These are phyloP conservation scores for Anthoptus insignis DNA, from an alignment of 2,888 invertebrate genomes.

Conservation along the genomic window DNA sequence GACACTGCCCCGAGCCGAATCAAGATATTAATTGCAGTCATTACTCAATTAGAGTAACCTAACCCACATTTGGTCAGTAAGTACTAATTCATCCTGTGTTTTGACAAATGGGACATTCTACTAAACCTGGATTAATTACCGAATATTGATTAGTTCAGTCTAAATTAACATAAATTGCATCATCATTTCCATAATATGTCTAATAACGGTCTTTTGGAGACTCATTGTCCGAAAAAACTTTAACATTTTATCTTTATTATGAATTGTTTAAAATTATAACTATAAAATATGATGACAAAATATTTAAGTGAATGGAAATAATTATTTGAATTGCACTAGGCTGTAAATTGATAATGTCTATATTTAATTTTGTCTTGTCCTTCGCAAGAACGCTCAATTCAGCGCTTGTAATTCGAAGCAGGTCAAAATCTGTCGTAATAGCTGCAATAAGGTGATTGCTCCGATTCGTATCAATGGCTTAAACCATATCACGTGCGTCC, in stretches of 20 bases:
- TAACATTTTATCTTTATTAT: no score
- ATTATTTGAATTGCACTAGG: not conserved
- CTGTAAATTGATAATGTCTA: slow-evolving; percentile 26
- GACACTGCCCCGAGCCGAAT: slow-evolving; percentile 6
- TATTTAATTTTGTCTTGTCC: slow-evolving; percentile 22
- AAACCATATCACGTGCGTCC: slow-evolving; percentile 70
- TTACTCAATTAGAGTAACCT: slow-evolving; percentile 30
- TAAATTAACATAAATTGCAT: not conserved
- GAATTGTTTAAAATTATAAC: no score
- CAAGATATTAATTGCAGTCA: slow-evolving; percentile 32
- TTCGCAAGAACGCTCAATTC: slow-evolving; percentile 33
- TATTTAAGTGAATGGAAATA: no score
- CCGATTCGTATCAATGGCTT: slow-evolving; percentile 65
- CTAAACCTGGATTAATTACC: not conserved
- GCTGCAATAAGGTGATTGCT: slow-evolving; percentile 62
- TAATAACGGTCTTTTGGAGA: no score
- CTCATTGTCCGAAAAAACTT: no score
- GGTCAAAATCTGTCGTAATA: slow-evolving; percentile 48
- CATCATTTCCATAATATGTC: not conserved
- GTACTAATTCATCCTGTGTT: slow-evolving; percentile 20
- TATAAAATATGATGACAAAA: no score
- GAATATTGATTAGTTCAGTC: not conserved
- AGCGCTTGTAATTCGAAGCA: slow-evolving; percentile 45
- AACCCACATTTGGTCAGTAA: slow-evolving; percentile 17
- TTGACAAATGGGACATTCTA: slow-evolving; percentile 13